These are phyloP conservation scores for Ips typographus DNA, from an alignment of 1,140 invertebrate genomes.

Conservation along the genomic window DNA sequence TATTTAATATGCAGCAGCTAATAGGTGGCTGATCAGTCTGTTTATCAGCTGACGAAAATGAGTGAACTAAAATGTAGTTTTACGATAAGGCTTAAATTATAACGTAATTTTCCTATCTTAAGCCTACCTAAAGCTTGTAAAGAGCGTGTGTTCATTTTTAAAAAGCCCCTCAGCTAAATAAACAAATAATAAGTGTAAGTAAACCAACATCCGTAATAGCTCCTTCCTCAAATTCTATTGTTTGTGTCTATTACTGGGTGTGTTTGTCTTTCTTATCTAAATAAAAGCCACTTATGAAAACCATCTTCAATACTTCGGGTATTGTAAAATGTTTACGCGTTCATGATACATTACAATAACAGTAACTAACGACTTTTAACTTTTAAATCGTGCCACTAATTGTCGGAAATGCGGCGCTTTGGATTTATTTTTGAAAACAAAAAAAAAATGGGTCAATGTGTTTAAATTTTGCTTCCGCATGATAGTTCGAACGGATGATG, in stretches of 20 bases:
- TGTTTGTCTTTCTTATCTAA: constrained; percentile 17
- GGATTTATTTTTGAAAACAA: no score
- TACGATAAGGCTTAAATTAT: neutral
- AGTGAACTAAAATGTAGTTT: neutral
- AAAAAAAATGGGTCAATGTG: no score
- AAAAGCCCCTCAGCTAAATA: constrained; percentile 4
- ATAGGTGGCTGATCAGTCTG: neutral
- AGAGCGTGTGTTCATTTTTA: constrained; percentile 1
- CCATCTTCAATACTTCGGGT: constrained; percentile 10
- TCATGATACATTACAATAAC: constrained; percentile 21
- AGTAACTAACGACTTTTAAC: neutral
- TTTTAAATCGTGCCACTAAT: no score
- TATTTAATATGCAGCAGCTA: neutral
- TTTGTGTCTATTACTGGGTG: constrained; percentile 15
- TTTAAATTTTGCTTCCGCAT: no score
- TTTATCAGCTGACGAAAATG: neutral
- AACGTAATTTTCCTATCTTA: neutral
- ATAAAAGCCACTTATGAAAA: constrained; percentile 16
- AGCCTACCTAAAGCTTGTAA: no score
- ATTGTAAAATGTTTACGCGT: constrained; percentile 12
- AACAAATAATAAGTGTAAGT: constrained; percentile 10
- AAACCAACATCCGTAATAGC: constrained; percentile 16
- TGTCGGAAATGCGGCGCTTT: no score
- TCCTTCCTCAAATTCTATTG: constrained; percentile 17
- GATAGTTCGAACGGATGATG: no score